Evolutionary conservation across 1,140 invertebrate genomes (phyloP).

Genomic region (Drosophila truncata): DNA sequence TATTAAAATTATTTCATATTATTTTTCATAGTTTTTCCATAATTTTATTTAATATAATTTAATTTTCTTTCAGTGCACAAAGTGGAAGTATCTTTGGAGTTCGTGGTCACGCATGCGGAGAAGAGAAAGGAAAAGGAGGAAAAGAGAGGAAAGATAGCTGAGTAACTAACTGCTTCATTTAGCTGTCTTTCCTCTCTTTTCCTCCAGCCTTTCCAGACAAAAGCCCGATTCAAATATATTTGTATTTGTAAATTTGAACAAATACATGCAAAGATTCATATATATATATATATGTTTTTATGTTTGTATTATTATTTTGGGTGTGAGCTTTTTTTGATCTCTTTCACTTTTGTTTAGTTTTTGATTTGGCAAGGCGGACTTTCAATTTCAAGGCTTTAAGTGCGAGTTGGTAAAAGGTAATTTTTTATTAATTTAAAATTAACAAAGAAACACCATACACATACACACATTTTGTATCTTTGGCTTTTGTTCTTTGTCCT

Average conservation of each 20-base stretch:
- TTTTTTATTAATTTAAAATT: not conserved
- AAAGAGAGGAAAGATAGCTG: conserved; percentile 29
- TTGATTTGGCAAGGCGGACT: conserved; percentile 18
- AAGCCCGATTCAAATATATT: conserved; percentile 18
- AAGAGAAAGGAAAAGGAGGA: conserved; percentile 11
- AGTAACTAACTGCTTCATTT: no score
- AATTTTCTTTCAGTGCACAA: not conserved
- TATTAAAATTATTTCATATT: not conserved
- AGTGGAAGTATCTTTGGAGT: conserved; percentile 17
- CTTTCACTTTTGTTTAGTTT: conserved; percentile 49
- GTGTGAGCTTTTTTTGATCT: conserved; percentile 18
- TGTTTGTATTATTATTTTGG: not conserved
- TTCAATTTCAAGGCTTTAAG: conserved; percentile 43
- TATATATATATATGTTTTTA: not conserved
- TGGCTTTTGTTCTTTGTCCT: conserved; percentile 19
- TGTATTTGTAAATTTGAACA: conserved; percentile 4
- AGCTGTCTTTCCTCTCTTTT: no score
- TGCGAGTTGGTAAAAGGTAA: conserved; percentile 1
- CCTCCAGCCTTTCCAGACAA: no score
- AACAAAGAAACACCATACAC: conserved; percentile 5
- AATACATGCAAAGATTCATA: not conserved
- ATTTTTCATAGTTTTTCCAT: not conserved
- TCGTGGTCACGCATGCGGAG: conserved; percentile 42
- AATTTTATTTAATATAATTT: no score
- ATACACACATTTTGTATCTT: no score